Base-by-base conservation (phyloP, 2,797 vertebrate genomes). In the Melanotaenia maccullochi region DNA sequence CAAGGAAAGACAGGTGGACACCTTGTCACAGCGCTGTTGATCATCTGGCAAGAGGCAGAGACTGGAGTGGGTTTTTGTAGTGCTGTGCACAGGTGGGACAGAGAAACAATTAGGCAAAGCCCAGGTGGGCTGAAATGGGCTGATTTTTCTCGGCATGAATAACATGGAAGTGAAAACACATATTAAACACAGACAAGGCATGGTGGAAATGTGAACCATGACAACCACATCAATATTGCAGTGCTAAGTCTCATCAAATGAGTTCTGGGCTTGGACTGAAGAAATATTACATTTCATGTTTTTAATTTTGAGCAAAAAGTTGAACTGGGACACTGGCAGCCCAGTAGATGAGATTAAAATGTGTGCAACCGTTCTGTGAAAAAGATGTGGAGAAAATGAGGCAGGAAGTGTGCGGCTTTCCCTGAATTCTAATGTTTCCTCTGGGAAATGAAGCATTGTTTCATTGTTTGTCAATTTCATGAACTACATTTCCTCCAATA, bases 271-370 rank as follows among this genome's bases (percentile, higher is more conserved):
- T 75, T 63, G 63, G 88, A 65, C 51, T 65, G 72, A 74, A 84
- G 70, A 87, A 89, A 85, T 81, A 91, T 87, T 87, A 82, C 78
- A 81, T 87, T 86, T 91, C 79, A 75, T 89, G 68, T 85, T 89
- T 91, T 87, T 88, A 86, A 91, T 92, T 90, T 90, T 71, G 76
- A 84, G 71, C 51, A 36, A 79, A 81, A 90, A 74, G 84, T 81
- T 76, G 83, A 83, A 81, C 74, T 78, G 87, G 85, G 84, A 89
- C 84, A 76, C 84, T 84, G 73, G 86, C 85, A 74, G 79, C 81
- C 77, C 71, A 77, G 77, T 32, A 79, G 78, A 85, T 67, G 65
- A 84, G 82, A 90, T 91, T 91, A 86, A 91, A 90, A 87, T 84
- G 62, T 90, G 76, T 81, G 74, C 84, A 81, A 80, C 73, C 78